Conservation (phyloP, 2,797 vertebrate genomes). For the Lateolabrax maculatus region DNA sequence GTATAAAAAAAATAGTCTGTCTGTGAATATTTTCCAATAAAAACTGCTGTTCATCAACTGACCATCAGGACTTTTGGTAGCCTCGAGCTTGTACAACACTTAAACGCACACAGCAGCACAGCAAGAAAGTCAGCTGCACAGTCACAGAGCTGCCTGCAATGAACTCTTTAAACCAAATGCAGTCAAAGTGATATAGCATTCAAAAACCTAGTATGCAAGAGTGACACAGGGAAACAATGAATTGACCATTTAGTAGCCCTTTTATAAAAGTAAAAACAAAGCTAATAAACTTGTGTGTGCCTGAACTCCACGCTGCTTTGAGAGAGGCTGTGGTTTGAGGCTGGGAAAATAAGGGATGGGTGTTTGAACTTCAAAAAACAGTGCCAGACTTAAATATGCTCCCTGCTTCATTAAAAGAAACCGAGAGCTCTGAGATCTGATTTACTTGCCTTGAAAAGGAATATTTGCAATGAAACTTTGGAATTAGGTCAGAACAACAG, state of each 20-base stretch:
- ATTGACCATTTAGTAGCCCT: not conserved
- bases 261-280: not conserved
- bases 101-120: not conserved
- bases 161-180: not conserved
- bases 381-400: not conserved
- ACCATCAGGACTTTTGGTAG: not conserved
- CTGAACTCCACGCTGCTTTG: not conserved
- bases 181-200: not conserved
- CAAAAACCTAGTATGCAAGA: not conserved
- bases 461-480: not conserved
- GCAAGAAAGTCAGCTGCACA: not conserved
- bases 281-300: not conserved
- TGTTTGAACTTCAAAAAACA: not conserved
- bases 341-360: not conserved
- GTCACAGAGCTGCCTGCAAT: not conserved
- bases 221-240: not conserved
- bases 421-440: not conserved
- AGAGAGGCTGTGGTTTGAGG: not conserved
- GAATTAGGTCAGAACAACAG: slow-evolving; percentile 1
- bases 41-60: too few species aligned
- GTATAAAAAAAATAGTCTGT: too few species aligned
- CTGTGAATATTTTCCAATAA: too few species aligned
- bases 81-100: not conserved
- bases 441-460: not conserved
- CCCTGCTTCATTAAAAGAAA: not conserved